A percentile compares a stretch with the other conserved stretches of the same genome.
Conservation (phyloP, 2,797 vertebrate species). For the Todus mexicanus region DNA sequence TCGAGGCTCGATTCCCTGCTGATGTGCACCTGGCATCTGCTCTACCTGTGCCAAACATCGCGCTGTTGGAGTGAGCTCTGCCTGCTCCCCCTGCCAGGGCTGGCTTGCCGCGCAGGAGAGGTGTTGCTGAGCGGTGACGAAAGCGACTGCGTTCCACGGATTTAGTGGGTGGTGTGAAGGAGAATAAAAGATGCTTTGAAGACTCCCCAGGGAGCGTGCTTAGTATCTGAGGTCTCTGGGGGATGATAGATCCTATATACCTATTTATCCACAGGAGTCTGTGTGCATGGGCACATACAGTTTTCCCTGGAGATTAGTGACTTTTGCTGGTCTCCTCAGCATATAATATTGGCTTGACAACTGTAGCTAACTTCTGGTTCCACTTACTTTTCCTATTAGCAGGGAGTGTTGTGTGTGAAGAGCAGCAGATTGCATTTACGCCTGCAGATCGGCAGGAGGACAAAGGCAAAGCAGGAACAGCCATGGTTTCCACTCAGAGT, state of each 20-base stretch:
- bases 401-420: not conserved
- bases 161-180: not conserved
- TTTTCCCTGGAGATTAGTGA: not conserved
- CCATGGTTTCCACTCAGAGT: not conserved
- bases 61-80: not conserved
- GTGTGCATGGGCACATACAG: not conserved
- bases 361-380: conserved; percentile 55
- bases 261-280: not conserved
- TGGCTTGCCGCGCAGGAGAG: not conserved
- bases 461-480: not conserved
- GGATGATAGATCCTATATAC: not conserved
- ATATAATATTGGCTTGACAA: conserved; percentile 46
- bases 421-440: not conserved
- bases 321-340: conserved; percentile 2
- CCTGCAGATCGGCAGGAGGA: not conserved
- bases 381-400: conserved; percentile 38
- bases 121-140: not conserved
- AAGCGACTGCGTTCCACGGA: rapidly evolving
- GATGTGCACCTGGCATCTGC: not conserved
- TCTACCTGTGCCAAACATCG: not conserved
- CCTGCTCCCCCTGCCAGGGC: not conserved
- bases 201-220: not conserved
- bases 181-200: not conserved
- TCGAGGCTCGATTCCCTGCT: rapidly evolving
- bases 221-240: not conserved